Conservation (phyloP, 2,888 invertebrate genomes). For the Rhingia rostrata region DNA sequence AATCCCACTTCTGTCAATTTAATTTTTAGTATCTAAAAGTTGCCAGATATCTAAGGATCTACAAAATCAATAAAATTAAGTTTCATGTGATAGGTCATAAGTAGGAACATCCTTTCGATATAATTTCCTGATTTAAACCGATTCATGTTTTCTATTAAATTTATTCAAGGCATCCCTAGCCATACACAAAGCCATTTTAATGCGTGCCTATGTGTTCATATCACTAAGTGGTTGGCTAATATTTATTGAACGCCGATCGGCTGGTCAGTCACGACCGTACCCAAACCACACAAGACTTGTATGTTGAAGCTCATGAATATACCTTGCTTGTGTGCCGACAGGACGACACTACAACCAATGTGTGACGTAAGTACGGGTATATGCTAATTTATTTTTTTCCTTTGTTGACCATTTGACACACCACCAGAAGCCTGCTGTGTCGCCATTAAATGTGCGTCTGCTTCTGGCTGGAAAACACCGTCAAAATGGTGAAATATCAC, state of each 20-base stretch:
- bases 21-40: too few species aligned
- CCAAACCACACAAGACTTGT: constrained; percentile 22
- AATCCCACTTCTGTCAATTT: too few species aligned
- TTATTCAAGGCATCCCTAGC: neutral
- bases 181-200: neutral
- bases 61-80: too few species aligned
- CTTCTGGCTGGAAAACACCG: neutral
- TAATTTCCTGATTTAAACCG: too few species aligned
- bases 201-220: constrained; percentile 17
- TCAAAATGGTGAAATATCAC: constrained; percentile 12
- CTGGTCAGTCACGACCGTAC: constrained; percentile 7
- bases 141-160: neutral
- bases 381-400: neutral
- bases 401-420: constrained; percentile 20
- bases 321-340: neutral
- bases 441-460: constrained; percentile 14
- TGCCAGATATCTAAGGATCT: too few species aligned
- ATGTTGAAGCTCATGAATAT: constrained; percentile 19
- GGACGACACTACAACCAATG: neutral
- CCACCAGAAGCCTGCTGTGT: neutral
- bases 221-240: constrained; percentile 61
- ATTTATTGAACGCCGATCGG: constrained; percentile 55
- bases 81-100: too few species aligned
- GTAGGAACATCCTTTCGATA: neutral
- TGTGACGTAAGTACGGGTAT: neutral